A percentile compares a stretch with the other conserved stretches of the same genome.
These are phyloP conservation scores for Phaetusa simplex DNA, from an alignment of 2,113 vertebrate species.

Conservation along the genomic window DNA sequence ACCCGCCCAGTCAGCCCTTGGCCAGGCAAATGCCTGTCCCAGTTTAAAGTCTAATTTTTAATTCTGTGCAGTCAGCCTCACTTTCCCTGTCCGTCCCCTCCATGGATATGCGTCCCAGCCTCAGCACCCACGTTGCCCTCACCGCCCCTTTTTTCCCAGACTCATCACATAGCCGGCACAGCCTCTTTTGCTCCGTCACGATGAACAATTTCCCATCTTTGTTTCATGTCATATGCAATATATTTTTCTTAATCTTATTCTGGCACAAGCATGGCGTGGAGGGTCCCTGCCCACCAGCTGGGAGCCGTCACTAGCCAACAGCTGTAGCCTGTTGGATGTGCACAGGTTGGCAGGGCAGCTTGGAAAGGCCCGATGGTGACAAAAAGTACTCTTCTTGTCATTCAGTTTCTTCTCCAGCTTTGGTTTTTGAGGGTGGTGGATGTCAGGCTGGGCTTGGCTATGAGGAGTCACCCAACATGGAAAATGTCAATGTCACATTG, in stretches of 20 bases:
- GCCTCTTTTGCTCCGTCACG: background rate
- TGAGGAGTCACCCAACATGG: background rate
- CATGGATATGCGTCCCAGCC: background rate
- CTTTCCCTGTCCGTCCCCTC: background rate
- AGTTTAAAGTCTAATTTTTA: background rate
- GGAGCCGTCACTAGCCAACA: background rate
- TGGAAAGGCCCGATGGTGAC: background rate
- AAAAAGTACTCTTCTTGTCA: background rate
- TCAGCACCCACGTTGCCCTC: background rate
- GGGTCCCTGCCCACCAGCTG: background rate
- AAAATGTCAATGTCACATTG: background rate
- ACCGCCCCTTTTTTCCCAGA: background rate
- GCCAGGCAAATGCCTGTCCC: background rate
- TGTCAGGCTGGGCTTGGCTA: background rate
- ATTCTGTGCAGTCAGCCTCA: background rate
- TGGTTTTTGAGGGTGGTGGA: background rate
- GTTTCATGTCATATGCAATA: background rate
- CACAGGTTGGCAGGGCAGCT: background rate
- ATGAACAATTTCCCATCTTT: background rate
- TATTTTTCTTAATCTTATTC: background rate
- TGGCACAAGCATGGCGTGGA: background rate
- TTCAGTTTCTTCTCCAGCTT: background rate
- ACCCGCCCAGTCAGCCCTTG: background rate
- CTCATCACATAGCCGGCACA: rapidly evolving
- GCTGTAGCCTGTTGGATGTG: background rate